phyloP scores from a whole-genome alignment of 1,140 invertebrate species.

The Trissolcus basalis region DNA sequence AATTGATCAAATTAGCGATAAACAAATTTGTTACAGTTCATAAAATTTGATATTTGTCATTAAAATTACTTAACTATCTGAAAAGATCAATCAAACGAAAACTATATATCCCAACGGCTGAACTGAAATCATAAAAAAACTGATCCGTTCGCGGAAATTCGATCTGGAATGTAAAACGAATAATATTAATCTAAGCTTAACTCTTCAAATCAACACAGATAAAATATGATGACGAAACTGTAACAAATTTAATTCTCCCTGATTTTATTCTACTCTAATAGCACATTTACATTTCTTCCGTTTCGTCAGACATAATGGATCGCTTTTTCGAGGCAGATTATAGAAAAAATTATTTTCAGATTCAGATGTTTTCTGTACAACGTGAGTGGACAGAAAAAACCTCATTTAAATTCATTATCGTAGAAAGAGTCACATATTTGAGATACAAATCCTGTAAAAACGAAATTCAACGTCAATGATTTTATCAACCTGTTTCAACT shows the following conservation, averaged over 20 bases:
- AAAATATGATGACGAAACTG: conserved; percentile 15
- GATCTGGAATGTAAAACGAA: neutral
- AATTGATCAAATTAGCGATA: too few relatives aligned
- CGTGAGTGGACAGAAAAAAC: conserved; percentile 12
- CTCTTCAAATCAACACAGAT: neutral
- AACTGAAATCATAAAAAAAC: conserved; percentile 29
- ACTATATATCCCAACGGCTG: too few relatives aligned
- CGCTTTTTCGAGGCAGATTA: neutral
- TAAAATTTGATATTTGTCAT: too few relatives aligned
- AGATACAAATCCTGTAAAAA: neutral
- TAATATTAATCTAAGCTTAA: neutral
- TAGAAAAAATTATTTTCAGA: conserved; percentile 14
- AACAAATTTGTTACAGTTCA: too few relatives aligned
- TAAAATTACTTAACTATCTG: too few relatives aligned
- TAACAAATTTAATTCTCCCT: conserved; percentile 12
- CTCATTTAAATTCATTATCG: conserved; percentile 10
- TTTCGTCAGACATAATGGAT: conserved; percentile 16
- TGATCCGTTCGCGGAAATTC: neutral
- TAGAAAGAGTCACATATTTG: neutral
- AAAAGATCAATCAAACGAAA: too few relatives aligned
- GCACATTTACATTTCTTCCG: conserved; percentile 22
- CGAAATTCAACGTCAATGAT: neutral
- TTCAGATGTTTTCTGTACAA: conserved; percentile 5
- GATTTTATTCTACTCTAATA: conserved; percentile 28
- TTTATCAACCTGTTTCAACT: too few relatives aligned